Base-by-base conservation (phyloP, 2,888 invertebrate species). In the Platycheirus rosarum region DNA sequence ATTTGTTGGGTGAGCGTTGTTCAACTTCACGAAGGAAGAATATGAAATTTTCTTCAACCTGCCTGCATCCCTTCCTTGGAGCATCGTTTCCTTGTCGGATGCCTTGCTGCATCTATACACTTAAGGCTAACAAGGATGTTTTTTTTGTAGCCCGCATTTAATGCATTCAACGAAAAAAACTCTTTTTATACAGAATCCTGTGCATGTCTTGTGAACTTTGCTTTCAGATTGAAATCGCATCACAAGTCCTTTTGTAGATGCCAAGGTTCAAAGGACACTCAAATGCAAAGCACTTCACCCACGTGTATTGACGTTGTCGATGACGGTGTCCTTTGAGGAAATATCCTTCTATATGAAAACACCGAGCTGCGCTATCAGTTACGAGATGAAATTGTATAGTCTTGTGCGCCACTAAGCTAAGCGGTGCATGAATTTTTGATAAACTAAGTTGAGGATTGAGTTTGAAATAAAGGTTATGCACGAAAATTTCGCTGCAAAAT, bases 11-110 rank as follows among this genome's bases (percentile, higher is more conserved):
- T 4, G n/a, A 11, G 46, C 23, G 35, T 18, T 18, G 37, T 63
- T 63, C 26, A 48, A 37, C 63, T 42, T 51, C 51, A 44, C 26
- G 75, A 13, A 51, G 60, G 66, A 66, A n/a, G 11, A 42, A 57
- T 57, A 57, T 42, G 26, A 57, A 57, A 14, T 20, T 57, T 13
- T 11, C 13, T 37, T 26, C 23, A 2, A 23, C 6, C 8, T 32
- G 7, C 8, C 8, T 32, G 2, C 26, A 6, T 32, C 29, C 29
- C 8, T 32, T 32, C 7, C 23, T 6, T 6, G n/a, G n/a, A 23
- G 2, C 23, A 23, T 4, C 23, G 23, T 23, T 4, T 23, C 23
- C 23, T 23, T 2, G 23, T 23, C 6, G 23, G 23, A 4, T 23
- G 23, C 23, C n/a, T 23, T 4, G 23, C 6, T 32, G 29, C 8